Conservation (phyloP, 2,113 vertebrate genomes). For the Bufo bufo region DNA sequence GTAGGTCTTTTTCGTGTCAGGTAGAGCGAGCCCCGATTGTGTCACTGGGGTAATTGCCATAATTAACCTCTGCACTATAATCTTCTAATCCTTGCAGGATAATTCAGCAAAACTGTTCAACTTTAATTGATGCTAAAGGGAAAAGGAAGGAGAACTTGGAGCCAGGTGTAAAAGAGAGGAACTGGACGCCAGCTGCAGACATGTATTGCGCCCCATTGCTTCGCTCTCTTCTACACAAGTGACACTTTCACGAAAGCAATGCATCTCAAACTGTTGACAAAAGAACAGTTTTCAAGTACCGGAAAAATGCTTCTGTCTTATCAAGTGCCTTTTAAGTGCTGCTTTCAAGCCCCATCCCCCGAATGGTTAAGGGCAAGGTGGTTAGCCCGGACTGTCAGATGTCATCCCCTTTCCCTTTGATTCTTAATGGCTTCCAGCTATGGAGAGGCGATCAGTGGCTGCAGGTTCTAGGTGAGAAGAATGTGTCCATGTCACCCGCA, state of each 20-base stretch:
- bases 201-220: not conserved
- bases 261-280: slow-evolving; percentile 20
- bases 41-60: not conserved
- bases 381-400: slow-evolving; percentile 71
- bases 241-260: not conserved
- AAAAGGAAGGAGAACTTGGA: not conserved
- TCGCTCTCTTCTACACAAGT: not conserved
- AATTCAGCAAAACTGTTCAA: not conserved
- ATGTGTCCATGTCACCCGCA: slow-evolving; percentile 72
- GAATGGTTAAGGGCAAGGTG: slow-evolving; percentile 74
- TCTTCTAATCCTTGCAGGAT: not conserved
- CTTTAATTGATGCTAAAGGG: slow-evolving; percentile 10
- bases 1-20: not conserved
- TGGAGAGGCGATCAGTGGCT: slow-evolving; percentile 65
- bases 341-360: no score
- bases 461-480: slow-evolving; percentile 71
- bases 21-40: not conserved
- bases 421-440: slow-evolving; percentile 67
- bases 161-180: not conserved
- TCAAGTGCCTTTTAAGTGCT: slow-evolving; percentile 61
- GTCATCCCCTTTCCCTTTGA: slow-evolving; percentile 68
- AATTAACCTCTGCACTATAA: slow-evolving; percentile 12
- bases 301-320: slow-evolving; percentile 61
- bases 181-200: not conserved
- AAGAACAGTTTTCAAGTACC: slow-evolving; percentile 64